Evolutionary conservation across 2,113 vertebrate species (phyloP), one percentile per base, ranked within the genome.

Genomic region (Spilogale gracilis): DNA sequence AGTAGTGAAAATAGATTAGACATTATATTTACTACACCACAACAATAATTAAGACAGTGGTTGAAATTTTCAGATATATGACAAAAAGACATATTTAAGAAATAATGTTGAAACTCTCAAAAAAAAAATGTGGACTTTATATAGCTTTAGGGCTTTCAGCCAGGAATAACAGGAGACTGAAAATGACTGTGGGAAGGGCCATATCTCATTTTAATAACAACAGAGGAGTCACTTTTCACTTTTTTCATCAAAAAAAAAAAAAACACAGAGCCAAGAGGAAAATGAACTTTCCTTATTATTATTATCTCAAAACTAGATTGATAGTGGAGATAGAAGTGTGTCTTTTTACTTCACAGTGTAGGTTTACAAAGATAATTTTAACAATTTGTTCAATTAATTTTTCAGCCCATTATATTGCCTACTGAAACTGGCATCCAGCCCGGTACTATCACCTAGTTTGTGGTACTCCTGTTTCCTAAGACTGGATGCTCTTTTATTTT

Each of bases 21-120:
- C 52, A 97, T 91, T 94, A 74, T 54, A 97, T 91, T 20, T 54
- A 78, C 91, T 97, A 76, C 89, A 63, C n/a, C 43, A 93, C 69
- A 76, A 67, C 38, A 93, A 95, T 95, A 95, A 91, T 95, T 89
- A 95, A 93, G 43, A 71, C 25, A 80, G n/a, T 79, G 45, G 81
- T 82, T 95, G 38, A 82, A 95, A 86, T 93, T 93, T 30, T 91
- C 78, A 86, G 32, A 79, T 78, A 58, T 3, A 54, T 74, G 58
- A 84, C 71, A 91, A 69, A 93, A 87, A 80, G n/a, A 0, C 48
- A 63, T 69, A 54, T 52, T 82, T 89, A 61, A 93, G 20, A 63
- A 96, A 95, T 74, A 3, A 48, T 74, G 3, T 10, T 74, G 54
- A 86, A 93, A 63, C 23, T 71, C 10, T 71, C n/a, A 89, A 65